Conservation (phyloP, 2,888 invertebrate genomes). For the Epinotia ramella region DNA sequence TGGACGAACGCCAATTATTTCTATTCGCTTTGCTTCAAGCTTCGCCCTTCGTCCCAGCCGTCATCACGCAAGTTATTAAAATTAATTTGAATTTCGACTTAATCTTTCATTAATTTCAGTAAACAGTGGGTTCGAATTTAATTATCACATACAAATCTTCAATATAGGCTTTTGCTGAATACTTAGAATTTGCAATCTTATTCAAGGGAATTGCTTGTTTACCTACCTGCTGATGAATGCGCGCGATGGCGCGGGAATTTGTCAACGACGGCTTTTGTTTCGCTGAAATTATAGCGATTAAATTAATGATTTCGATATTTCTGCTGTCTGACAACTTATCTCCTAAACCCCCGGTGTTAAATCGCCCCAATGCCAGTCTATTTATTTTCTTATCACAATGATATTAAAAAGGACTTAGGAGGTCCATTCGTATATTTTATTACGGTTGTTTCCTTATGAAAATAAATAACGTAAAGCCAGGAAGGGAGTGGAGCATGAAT, state of each 20-base stretch:
- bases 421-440: slow-evolving; percentile 35
- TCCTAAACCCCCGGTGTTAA: slow-evolving; percentile 57
- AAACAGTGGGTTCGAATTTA: slow-evolving; percentile 31
- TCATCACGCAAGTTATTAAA: slow-evolving; percentile 23
- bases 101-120: slow-evolving; percentile 36
- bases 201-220: slow-evolving; percentile 32
- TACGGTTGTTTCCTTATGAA: slow-evolving; percentile 24
- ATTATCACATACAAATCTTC: slow-evolving; percentile 41
- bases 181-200: slow-evolving; percentile 32
- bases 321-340: slow-evolving; percentile 70
- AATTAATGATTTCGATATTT: slow-evolving; percentile 79
- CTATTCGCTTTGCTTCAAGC: slow-evolving; percentile 12
- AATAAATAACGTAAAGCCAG: slow-evolving; percentile 32
- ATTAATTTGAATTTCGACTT: slow-evolving; percentile 33
- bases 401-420: slow-evolving; percentile 42
- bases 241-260: slow-evolving; percentile 69
- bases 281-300: slow-evolving; percentile 76
- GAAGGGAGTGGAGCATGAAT: slow-evolving; percentile 15
- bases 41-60: slow-evolving; percentile 12
- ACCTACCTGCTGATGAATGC: slow-evolving; percentile 60
- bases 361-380: slow-evolving; percentile 52
- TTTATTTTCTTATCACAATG: slow-evolving; percentile 37
- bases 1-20: slow-evolving; percentile 14
- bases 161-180: slow-evolving; percentile 34
- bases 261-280: slow-evolving; percentile 77